Base-by-base conservation (phyloP, 2,797 vertebrate genomes). In the Lepus townsendii region DNA sequence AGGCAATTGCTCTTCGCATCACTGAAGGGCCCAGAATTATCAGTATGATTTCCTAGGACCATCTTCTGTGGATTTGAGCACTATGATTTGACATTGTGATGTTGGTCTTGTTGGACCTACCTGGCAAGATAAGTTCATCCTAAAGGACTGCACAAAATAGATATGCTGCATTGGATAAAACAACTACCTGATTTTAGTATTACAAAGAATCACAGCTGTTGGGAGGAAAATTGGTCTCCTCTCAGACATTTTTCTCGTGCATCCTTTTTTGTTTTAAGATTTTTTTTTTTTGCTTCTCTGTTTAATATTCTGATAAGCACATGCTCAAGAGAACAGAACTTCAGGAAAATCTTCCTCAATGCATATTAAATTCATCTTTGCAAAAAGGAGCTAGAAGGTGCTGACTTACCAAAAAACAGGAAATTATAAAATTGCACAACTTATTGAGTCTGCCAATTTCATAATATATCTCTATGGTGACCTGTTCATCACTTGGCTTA, bases 241-340 rank as follows among this genome's bases (percentile, higher is more conserved):
- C n/a, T 86, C 35, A 79, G 38, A 52, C 30, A n/a, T 26, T 4
- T 82, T 96, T 60, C 57, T 68, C 76, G 32, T 0, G 38, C 17
- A 26, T 75, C 50, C 30, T 91, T 19, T 14, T 69, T 69, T 69
- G 16, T 69, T 38, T 35, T 16, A 47, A 47, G 42, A 10, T 47
- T 72, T 35, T 79, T 60, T 50, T 5, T 93, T 87, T 96, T 42
- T 82, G 30, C 47, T 94, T 19, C 77, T 80, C 0, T 0, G 5
- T 95, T 95, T 94, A 83, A 66, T 94, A 94, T 89, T 94, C 57
- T 72, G 80, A 88, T 38, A 83, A 94, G 52, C 66, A 91, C 47
- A 92, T 27, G 92, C 86, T 73, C 69, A 47, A 79, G 30, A 63
- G 35, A 92, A 68, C 42, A 86, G 27, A 90, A 73, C n/a, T 50